Evolutionary conservation across 2,113 vertebrate genomes (phyloP), one percentile per base, ranked within the genome.

Genomic region (Odocoileus virginianus): DNA sequence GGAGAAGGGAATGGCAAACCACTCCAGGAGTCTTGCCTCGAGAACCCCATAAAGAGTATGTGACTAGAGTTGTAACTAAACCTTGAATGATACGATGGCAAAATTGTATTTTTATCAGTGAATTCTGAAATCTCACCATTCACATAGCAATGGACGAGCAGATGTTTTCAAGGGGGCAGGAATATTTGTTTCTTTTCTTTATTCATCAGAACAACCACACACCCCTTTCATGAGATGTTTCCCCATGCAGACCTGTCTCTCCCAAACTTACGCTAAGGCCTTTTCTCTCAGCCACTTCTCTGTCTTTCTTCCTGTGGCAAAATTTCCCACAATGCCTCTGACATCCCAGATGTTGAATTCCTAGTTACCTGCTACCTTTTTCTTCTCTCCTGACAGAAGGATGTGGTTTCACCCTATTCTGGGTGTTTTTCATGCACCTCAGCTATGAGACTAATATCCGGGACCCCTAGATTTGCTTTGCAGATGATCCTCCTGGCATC

Each of bases 121-220:
- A 57, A 23, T 85, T 81, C 55, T 57, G 30, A 74, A 86, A 57
- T 23, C 9, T 17, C 16, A 10, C 4, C 10, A 15, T 21, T 47
- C 60, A 87, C 11, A 23, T 2, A 84, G 23, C 43, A 71, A 8
- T 81, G 30, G 12, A 36, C 1, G 30, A 30, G n/a, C 27, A 14
- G 1, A 16, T 14, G 33, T 12, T 40, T 17, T 25, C 36, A 16
- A 9, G 3, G 14, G 5, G 0, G 7, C 10, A 86, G 25, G 11
- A 10, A 16, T 57, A 54, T 28, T 27, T 85, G 14, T 52, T 93
- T 87, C 54, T 52, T 85, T 45, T 60, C 85, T 84, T 78, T 91
- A 14, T 7, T 45, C 67, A 87, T 45, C 11, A 33, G 21, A 55
- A 61, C 11, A 1, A 3, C 11, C 50, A 28, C 57, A 28, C 5